Evolutionary conservation across 2,888 invertebrate genomes (phyloP), one percentile per base, ranked within the genome.

Genomic region (Amaurobius ferox): DNA sequence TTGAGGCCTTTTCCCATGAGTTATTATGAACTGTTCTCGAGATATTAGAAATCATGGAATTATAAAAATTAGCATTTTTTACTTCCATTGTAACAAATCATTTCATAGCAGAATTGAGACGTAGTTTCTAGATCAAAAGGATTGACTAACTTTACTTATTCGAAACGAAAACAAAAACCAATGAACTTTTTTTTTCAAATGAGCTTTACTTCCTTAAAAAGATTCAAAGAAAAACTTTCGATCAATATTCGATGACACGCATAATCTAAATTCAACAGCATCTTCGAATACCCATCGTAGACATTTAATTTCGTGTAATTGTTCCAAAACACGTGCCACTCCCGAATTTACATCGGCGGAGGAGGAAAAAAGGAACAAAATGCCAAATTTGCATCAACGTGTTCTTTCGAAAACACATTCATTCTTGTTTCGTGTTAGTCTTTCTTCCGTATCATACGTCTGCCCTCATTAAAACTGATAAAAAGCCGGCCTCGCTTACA

Each of bases 251-350:
- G 55, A 55, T 55, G 55, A 55, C 55, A 55, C 23, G n/a, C n/a
- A 55, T 23, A 55, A 55, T 55, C 55, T 16, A 55, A 55, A 55
- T 55, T 55, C 55, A 55, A 55, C 55, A 55, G 23, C 23, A 23
- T 55, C 55, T 55, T 23, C 23, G 23, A 55, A 23, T 23, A 23
- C 55, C 16, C 55, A 55, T 55, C 23, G 5, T 23, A 55, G 55
- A 55, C 55, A 55, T 55, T 55, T 55, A 55, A 55, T 55, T 55
- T 55, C 55, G 23, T 55, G 55, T 55, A 55, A 55, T 55, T 55
- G 55, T 55, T 55, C 55, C 23, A 11, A 55, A 55, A 55, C 55
- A 55, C 55, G 55, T 55, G 55, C 55, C 55, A 55, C 55, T 55
- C 55, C 55, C 55, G 23, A 55, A 55, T 55, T 55, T 55, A 55